phyloP scores from a whole-genome alignment of 2,113 vertebrate genomes.

The Eleginops maclovinus region DNA sequence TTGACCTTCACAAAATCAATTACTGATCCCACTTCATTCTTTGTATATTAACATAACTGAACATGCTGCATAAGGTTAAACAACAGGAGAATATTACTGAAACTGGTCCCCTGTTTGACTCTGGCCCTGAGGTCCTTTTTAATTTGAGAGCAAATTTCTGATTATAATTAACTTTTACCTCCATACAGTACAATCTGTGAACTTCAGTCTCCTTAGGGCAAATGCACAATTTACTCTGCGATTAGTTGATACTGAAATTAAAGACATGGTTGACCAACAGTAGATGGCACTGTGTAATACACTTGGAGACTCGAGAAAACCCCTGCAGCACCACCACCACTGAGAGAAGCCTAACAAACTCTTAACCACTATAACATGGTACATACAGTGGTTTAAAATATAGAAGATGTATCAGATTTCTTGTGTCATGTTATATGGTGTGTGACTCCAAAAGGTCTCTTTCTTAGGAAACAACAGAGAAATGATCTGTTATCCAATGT shows the following conservation, averaged over 20 bases:
- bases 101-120: constrained; percentile 1
- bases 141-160: constrained; percentile 9
- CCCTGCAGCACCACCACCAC: not conserved
- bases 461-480: not conserved
- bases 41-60: constrained; percentile 22
- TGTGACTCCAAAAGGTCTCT: not conserved
- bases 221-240: constrained; percentile 16
- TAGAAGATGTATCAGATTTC: too few species aligned
- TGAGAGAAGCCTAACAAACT: not conserved
- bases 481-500: constrained; percentile 1
- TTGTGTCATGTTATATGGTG: too few species aligned
- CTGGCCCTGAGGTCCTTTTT: constrained; percentile 7
- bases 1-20: too few species aligned
- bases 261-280: constrained; percentile 16
- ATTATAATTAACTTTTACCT: constrained; percentile 29
- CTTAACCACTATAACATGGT: too few species aligned
- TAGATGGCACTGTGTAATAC: constrained; percentile 72
- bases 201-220: not conserved
- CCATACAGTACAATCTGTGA: constrained; percentile 1
- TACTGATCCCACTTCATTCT: not conserved
- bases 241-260: not conserved
- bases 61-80: not conserved
- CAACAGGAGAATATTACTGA: not conserved
- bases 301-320: constrained; percentile 2
- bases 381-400: too few species aligned